phyloP scores from a whole-genome alignment of 1,140 invertebrate species.

The Drosophila rhopaloa region DNA sequence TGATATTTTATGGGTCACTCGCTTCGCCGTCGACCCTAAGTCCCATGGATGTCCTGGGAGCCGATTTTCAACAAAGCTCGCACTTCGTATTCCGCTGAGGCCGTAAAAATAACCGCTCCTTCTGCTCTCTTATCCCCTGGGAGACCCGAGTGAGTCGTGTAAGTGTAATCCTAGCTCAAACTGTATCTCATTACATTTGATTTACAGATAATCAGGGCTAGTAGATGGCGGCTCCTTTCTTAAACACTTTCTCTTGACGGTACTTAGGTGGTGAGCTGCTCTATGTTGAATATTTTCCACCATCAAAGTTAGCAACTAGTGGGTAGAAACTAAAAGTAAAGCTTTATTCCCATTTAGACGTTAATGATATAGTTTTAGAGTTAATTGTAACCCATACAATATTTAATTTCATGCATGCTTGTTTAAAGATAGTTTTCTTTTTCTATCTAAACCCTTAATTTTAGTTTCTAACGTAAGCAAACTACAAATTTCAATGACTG shows the following conservation, averaged over 20 bases:
- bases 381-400: too few relatives aligned
- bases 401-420: too few relatives aligned
- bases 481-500: too few relatives aligned
- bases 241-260: slow-evolving; percentile 43
- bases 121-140: slow-evolving; percentile 5
- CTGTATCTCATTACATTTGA: slow-evolving; percentile 67
- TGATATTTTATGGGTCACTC: slow-evolving; percentile 82
- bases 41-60: slow-evolving; percentile 30
- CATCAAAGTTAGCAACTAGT: not conserved
- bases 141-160: slow-evolving; percentile 32
- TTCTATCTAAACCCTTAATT: too few relatives aligned
- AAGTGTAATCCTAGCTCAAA: slow-evolving; percentile 53
- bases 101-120: slow-evolving; percentile 46
- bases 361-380: not conserved
- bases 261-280: slow-evolving; percentile 8
- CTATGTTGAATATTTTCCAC: not conserved
- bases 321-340: too few relatives aligned
- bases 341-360: too few relatives aligned
- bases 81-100: slow-evolving; percentile 39
- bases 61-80: slow-evolving; percentile 42
- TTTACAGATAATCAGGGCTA: slow-evolving; percentile 59
- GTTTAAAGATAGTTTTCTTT: too few relatives aligned
- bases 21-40: slow-evolving; percentile 45
- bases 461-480: too few relatives aligned
- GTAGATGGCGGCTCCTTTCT: slow-evolving; percentile 26